Percentiles rank a stretch among this genome's conserved stretches.
Conservation (phyloP, 2,113 vertebrate genomes). For the Tupaia tana region DNA sequence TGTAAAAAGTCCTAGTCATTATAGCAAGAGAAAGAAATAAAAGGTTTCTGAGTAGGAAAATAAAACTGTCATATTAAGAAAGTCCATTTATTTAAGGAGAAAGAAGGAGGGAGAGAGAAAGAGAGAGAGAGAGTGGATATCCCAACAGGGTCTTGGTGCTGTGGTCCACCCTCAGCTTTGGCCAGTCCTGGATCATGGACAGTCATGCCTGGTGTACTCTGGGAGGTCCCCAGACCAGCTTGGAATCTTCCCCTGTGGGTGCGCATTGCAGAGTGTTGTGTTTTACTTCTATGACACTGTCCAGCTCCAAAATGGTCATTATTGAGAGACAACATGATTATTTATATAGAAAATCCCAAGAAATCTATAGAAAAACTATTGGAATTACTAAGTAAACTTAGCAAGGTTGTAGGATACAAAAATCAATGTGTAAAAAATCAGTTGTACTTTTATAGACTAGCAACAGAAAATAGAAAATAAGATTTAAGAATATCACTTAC, state of each 20-base stretch:
- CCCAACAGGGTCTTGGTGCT: no score
- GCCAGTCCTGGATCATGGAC: no score
- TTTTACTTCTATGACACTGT: no score
- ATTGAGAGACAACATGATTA: background rate
- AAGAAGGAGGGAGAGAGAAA: no score
- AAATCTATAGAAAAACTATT: conserved; percentile 13
- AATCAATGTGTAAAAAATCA: background rate
- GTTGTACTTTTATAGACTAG: background rate
- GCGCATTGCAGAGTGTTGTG: no score
- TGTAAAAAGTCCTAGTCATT: background rate
- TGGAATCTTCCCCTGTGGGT: no score
- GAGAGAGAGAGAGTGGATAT: no score
- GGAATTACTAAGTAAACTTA: conserved; percentile 53
- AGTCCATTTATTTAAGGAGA: no score
- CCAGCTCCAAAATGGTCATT: background rate
- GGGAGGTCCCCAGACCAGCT: no score
- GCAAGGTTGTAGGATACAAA: conserved; percentile 21
- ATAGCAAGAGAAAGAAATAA: conserved; percentile 18
- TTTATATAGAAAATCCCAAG: background rate
- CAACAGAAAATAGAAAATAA: conserved; percentile 7
- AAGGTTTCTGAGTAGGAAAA: background rate
- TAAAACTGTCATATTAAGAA: background rate
- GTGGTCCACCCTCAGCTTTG: no score
- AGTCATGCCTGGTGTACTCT: no score
- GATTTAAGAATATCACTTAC: background rate